Evolutionary conservation across 2,888 invertebrate species (phyloP), one percentile per base, ranked within the genome.

Genomic region (Aradus depressus): DNA sequence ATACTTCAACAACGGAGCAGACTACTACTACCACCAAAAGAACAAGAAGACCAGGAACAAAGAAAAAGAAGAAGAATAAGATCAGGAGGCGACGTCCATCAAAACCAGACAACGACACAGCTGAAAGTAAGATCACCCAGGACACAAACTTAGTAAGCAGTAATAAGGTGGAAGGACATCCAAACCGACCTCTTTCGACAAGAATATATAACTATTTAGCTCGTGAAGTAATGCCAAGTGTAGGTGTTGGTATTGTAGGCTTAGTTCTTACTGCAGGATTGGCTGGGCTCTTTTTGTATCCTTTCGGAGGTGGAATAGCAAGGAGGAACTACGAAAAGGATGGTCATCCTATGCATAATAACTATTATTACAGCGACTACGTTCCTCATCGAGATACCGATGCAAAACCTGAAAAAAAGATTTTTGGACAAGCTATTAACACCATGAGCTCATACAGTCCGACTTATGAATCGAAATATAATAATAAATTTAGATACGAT

Each of bases 191-290:
- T 1, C 73, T 84, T 0, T 75, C 80, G 8, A 80, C 83, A 0
- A 80, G 83, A 64, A 76, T 85, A 22, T 85, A 84, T 62, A 84
- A 82, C 61, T 85, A 82, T 61, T 67, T 85, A 34, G 82, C 84
- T 2, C 72, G 84, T 60, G 84, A 85, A 70, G 80, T 85, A 0
- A 84, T 85, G 80, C 84, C 85, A 1, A 81, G 82, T 25, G 81
- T 85, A 18, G 84, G 85, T 1, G 80, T 84, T 0, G 84, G 85
- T 60, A 68, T 85, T 18, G 76, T 84, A 10, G 84, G 85, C 1
- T 66, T 85, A 35, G 79, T 84, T 54, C 76, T 84, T 53, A 74
- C 81, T 32, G 80, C 81, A 2, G 85, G 85, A 2, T 65, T 85
- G 28, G 85, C 85, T 26, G 81, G 83, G 48, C 82, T 84, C 60